These are phyloP conservation scores for Sminthopsis crassicaudata DNA, from an alignment of 2,113 vertebrate species.

Conservation along the genomic window DNA sequence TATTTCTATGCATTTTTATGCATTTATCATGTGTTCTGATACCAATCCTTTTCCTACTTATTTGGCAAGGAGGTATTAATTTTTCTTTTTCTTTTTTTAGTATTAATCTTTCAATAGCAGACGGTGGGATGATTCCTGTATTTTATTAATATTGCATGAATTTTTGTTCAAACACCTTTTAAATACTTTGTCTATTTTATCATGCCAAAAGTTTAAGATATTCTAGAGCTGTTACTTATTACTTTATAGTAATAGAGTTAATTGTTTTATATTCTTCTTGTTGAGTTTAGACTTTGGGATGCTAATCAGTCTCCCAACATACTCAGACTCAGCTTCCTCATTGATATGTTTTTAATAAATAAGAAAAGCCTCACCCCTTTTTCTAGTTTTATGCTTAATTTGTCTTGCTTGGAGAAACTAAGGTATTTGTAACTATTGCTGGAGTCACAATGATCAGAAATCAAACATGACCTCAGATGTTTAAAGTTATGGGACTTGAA, in stretches of 20 bases:
- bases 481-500: background rate
- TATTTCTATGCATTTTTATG: background rate
- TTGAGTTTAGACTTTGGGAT: background rate
- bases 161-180: background rate
- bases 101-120: background rate
- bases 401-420: background rate
- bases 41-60: background rate
- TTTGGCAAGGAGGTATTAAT: background rate
- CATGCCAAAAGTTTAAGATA: background rate
- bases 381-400: background rate
- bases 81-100: background rate
- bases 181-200: background rate
- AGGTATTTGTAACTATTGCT: background rate
- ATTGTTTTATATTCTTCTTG: background rate
- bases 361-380: background rate
- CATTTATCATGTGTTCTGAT: background rate
- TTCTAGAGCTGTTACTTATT: background rate
- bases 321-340: background rate
- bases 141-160: background rate
- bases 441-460: background rate
- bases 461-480: background rate
- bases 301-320: background rate
- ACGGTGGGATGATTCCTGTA: background rate
- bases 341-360: background rate
- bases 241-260: background rate